Evolutionary conservation across 2,113 vertebrate genomes (phyloP).

Genomic region (Rhinogobius similis): DNA sequence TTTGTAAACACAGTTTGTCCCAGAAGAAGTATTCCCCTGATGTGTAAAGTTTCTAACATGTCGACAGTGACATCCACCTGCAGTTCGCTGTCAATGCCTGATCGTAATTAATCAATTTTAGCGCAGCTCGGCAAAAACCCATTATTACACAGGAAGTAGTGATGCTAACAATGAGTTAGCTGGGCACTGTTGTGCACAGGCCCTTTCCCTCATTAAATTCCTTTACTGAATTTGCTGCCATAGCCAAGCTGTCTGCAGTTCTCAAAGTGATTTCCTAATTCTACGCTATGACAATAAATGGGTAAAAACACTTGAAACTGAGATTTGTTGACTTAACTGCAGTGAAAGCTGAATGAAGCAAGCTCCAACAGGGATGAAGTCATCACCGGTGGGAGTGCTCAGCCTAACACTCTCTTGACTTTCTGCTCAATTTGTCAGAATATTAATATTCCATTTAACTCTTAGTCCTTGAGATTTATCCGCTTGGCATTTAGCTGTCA

Average conservation of each 20-base stretch:
- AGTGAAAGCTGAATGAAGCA: conserved; percentile 23
- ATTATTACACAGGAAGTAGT: too few relatives aligned
- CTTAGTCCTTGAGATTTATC: conserved; percentile 59
- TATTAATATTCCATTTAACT: conserved; percentile 60
- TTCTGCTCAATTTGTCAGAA: conserved; percentile 59
- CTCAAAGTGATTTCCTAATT: neutral
- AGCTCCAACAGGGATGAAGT: conserved; percentile 39
- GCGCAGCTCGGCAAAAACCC: too few relatives aligned
- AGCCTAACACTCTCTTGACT: conserved; percentile 49
- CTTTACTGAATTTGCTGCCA: neutral
- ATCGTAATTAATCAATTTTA: too few relatives aligned
- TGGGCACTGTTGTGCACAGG: too few relatives aligned
- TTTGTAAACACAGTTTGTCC: too few relatives aligned
- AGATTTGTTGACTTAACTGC: conserved; percentile 2
- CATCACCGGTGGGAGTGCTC: conserved; percentile 36
- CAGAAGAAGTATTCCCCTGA: too few relatives aligned
- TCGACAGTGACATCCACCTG: too few relatives aligned
- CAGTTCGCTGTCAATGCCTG: too few relatives aligned
- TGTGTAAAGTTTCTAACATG: too few relatives aligned
- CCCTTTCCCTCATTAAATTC: neutral
- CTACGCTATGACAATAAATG: neutral
- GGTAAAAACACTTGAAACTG: conserved; percentile 7
- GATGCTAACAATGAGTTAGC: too few relatives aligned
- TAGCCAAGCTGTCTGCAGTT: neutral
- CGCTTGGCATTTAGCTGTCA: conserved; percentile 58